These are phyloP conservation scores for Cricetomys ansorgei DNA, from an alignment of 2,113 vertebrate genomes.

Conservation along the genomic window DNA sequence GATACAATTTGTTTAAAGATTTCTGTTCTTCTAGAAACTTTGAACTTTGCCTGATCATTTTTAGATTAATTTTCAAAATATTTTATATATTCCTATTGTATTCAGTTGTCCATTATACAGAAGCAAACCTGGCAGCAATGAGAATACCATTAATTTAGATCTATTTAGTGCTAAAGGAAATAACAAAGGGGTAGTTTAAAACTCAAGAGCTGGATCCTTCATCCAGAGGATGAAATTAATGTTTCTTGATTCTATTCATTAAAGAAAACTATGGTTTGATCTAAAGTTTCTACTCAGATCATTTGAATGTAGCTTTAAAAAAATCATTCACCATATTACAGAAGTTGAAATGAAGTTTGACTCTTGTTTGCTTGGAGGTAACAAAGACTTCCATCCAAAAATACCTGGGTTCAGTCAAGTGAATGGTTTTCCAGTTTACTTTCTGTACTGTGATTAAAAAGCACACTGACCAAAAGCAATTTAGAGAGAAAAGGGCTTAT, in stretches of 20 bases:
- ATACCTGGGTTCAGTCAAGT: not conserved
- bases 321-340: not conserved
- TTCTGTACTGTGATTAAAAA: not conserved
- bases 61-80: not conserved
- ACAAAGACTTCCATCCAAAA: not conserved
- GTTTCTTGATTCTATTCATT: conserved; percentile 12
- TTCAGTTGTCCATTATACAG: not conserved
- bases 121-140: not conserved
- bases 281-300: not conserved
- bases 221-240: not conserved
- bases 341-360: conserved; percentile 29
- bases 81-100: not conserved
- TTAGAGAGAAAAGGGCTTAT: too few species aligned
- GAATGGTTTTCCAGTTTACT: not conserved
- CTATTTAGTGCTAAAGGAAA: not conserved
- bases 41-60: not conserved
- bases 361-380: not conserved
- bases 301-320: conserved; percentile 40
- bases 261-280: not conserved
- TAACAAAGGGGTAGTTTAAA: not conserved
- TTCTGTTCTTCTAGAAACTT: not conserved
- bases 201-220: not conserved
- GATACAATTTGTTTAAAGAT: not conserved
- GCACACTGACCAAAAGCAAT: not conserved
- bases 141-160: not conserved